These are phyloP conservation scores for Cercopithecus neglectus DNA, from an alignment of 2,797 vertebrate species.

Conservation along the genomic window DNA sequence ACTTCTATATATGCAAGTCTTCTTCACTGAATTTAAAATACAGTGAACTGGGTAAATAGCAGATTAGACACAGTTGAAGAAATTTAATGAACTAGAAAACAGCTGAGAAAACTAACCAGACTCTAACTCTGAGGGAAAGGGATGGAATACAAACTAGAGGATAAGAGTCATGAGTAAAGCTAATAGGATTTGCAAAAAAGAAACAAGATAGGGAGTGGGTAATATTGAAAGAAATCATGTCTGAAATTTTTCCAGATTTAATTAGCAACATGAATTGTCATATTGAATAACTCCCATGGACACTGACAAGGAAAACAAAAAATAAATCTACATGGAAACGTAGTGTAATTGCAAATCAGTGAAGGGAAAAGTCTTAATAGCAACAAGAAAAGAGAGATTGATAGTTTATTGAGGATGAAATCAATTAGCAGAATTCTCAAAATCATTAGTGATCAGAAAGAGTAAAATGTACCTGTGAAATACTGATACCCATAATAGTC, in stretches of 20 bases:
- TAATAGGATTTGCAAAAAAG: background rate
- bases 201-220: background rate
- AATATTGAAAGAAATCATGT: background rate
- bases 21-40: background rate
- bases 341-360: background rate
- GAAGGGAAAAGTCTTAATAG: background rate
- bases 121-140: background rate
- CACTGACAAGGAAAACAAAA: background rate
- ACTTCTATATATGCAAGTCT: background rate
- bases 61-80: background rate
- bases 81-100: background rate
- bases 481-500: background rate
- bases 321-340: background rate
- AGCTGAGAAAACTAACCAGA: background rate
- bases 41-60: background rate
- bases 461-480: background rate
- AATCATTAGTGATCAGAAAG: slow-evolving; percentile 5
- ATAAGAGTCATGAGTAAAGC: background rate
- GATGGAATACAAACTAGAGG: background rate
- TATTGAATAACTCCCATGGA: background rate
- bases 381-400: background rate
- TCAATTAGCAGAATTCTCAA: background rate
- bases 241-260: background rate
- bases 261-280: background rate
- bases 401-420: background rate